Percentiles rank a stretch among this genome's conserved stretches.
Conservation (phyloP, 1,140 invertebrate genomes). For the Pseudomyrmex pallidus region DNA sequence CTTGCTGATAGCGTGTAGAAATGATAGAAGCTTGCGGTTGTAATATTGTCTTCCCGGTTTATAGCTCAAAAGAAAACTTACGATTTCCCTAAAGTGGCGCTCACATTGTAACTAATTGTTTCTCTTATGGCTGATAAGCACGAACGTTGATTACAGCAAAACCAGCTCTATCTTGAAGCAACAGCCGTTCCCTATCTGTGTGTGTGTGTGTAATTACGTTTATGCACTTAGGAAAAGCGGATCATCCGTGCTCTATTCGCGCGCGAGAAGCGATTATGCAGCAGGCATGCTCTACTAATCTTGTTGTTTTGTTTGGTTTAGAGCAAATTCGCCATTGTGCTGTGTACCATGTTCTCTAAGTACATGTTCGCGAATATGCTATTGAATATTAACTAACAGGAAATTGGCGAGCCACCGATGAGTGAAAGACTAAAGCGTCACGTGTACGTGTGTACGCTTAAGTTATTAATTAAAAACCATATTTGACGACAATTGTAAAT, state of each 20-base stretch:
- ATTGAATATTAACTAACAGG: slow-evolving; percentile 43
- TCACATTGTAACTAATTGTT: slow-evolving; percentile 25
- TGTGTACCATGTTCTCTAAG: slow-evolving; percentile 24
- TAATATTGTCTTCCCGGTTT: slow-evolving; percentile 9
- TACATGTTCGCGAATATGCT: slow-evolving; percentile 54
- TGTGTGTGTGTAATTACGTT: slow-evolving; percentile 30
- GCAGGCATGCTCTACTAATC: slow-evolving; percentile 52
- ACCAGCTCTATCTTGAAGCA: slow-evolving; percentile 43
- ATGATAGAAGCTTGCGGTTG: slow-evolving; percentile 30
- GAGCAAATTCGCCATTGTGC: slow-evolving; percentile 46
- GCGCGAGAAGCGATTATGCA: slow-evolving; percentile 25
- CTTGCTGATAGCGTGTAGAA: slow-evolving; percentile 25
- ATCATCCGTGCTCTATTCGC: slow-evolving; percentile 36
- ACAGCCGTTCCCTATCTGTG: background rate
- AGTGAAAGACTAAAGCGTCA: background rate
- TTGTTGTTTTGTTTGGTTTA: slow-evolving; percentile 58
- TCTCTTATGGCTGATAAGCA: slow-evolving; percentile 28
- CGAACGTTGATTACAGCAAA: slow-evolving; percentile 53
- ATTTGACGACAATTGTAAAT: background rate
- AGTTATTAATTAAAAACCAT: background rate
- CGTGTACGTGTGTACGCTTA: no score
- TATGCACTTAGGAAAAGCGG: slow-evolving; percentile 60
- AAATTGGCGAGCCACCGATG: background rate
- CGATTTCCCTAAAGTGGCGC: slow-evolving; percentile 19
- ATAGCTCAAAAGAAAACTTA: slow-evolving; percentile 40